These are phyloP conservation scores for Anhinga anhinga DNA, from an alignment of 2,113 vertebrate genomes.

Conservation along the genomic window DNA sequence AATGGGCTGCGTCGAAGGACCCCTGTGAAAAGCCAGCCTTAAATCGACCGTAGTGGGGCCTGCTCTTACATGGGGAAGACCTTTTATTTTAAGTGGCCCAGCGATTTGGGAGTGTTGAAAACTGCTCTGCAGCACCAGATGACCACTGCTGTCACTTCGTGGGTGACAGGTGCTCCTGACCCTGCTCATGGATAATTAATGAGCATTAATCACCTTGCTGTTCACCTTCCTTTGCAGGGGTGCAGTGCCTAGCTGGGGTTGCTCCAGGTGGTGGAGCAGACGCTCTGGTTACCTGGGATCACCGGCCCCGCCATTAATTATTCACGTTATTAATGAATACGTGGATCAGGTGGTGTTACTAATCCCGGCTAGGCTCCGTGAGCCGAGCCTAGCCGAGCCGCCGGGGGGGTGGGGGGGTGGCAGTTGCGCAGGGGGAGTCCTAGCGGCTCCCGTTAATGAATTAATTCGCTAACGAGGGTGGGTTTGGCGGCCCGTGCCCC, in stretches of 20 bases:
- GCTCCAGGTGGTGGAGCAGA: slow-evolving; percentile 19
- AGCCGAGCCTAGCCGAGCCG: not conserved
- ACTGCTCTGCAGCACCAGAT: not conserved
- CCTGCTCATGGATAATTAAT: slow-evolving; percentile 27
- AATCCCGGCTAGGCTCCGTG: not conserved
- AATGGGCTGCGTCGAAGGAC: not conserved
- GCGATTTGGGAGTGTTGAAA: not conserved
- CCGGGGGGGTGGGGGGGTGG: too few relatives aligned
- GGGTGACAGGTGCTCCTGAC: not conserved
- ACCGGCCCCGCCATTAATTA: not conserved
- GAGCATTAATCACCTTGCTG: slow-evolving; percentile 14
- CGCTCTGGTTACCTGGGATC: not conserved
- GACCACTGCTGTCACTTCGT: not conserved
- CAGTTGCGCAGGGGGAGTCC: not conserved
- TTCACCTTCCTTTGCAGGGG: not conserved
- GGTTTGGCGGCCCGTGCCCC: not conserved
- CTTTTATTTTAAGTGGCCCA: not conserved
- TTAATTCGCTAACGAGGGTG: slow-evolving; percentile 16
- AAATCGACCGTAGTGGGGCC: not conserved
- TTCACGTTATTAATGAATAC: not conserved
- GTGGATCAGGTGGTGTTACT: not conserved
- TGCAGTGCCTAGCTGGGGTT: not conserved
- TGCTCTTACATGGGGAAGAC: accelerated
- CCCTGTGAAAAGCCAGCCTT: not conserved
- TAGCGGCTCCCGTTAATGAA: not conserved